These are phyloP conservation scores for Cranoglanis bouderius DNA, from an alignment of 2,113 vertebrate genomes.

Conservation along the genomic window DNA sequence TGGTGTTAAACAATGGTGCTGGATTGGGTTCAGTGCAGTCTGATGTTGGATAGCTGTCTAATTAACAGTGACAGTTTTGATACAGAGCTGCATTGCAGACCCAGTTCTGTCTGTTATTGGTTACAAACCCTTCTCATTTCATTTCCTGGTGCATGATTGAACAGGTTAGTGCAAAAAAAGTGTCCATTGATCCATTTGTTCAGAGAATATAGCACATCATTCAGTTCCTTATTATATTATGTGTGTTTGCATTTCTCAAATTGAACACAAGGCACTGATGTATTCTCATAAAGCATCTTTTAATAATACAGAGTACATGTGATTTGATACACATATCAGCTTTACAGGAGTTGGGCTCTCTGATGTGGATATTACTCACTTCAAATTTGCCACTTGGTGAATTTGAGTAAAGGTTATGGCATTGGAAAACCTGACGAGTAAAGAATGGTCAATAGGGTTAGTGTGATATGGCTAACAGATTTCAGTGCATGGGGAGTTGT, in stretches of 20 bases:
- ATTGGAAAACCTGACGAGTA: background rate
- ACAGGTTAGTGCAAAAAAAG: background rate
- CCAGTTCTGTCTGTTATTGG: background rate
- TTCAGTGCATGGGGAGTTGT: slow-evolving; percentile 60
- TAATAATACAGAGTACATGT: background rate
- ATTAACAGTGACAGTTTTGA: background rate
- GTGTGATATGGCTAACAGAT: slow-evolving; percentile 49
- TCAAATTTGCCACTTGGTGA: background rate
- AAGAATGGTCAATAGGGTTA: background rate
- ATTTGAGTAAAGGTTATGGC: background rate
- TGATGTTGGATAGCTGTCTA: background rate
- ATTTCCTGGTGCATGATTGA: background rate
- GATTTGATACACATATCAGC: background rate
- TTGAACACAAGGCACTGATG: background rate
- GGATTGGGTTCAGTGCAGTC: background rate
- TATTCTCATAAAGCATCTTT: background rate
- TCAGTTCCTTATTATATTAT: background rate
- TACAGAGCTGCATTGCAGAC: background rate
- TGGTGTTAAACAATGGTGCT: background rate
- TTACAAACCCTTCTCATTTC: background rate
- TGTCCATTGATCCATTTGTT: background rate
- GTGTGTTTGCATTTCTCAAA: background rate
- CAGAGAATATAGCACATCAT: background rate
- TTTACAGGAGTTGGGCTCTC: background rate
- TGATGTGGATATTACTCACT: background rate